Conservation (phyloP, 1,140 invertebrate species). For the Drosophila ficusphila region DNA sequence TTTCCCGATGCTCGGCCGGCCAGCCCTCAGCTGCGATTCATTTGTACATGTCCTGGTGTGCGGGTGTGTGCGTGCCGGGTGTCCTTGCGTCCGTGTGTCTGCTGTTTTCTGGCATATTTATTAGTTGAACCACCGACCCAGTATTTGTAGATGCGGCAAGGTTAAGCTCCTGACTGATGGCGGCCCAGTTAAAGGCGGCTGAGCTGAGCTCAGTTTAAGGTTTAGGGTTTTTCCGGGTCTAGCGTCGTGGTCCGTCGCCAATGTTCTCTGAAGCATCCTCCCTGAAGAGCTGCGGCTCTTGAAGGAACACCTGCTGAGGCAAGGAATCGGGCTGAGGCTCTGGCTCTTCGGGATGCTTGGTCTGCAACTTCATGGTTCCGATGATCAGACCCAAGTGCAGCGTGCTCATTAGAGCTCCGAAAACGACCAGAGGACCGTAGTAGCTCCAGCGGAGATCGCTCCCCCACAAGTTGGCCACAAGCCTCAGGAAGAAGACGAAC, state of each 20-base stretch:
- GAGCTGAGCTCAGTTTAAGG: background rate
- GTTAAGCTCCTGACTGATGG: conserved; percentile 61
- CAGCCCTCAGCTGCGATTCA: conserved; percentile 76
- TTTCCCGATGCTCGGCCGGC: conserved; percentile 44
- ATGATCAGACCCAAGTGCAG: conserved; percentile 13
- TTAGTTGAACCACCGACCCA: conserved; percentile 69
- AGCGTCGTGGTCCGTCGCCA: conserved; percentile 8
- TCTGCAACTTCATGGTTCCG: conserved; percentile 7
- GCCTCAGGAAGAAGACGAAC: background rate
- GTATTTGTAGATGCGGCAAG: conserved; percentile 62
- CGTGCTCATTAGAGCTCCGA: background rate
- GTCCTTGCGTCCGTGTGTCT: conserved; percentile 27
- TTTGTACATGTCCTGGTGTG: conserved; percentile 57
- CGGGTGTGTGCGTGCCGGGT: conserved; percentile 30
- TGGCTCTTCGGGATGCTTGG: background rate
- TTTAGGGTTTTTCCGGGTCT: background rate
- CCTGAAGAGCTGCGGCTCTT: background rate
- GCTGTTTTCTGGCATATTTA: conserved; percentile 74
- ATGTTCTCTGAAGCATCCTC: background rate
- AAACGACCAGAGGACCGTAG: background rate
- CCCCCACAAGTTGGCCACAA: conserved; percentile 26
- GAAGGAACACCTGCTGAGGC: too few species aligned
- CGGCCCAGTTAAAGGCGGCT: conserved; percentile 42
- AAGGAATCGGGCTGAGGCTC: too few species aligned
- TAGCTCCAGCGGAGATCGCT: background rate